Conservation (phyloP, 2,113 vertebrate genomes). For the Odocoileus hemionus region DNA sequence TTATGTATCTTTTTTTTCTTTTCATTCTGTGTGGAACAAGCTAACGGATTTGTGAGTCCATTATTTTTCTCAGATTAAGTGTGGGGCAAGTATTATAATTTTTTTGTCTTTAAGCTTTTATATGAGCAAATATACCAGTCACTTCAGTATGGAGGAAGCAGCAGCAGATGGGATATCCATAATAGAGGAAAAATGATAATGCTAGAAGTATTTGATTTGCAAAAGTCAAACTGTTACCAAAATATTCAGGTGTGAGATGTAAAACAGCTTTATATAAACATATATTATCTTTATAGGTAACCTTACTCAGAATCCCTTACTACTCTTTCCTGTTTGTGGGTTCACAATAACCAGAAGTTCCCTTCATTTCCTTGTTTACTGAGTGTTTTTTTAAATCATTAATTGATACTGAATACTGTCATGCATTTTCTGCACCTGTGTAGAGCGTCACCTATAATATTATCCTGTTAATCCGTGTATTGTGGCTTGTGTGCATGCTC, state of each 20-base stretch:
- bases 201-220: constrained; percentile 35
- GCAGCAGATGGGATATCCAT: constrained; percentile 46
- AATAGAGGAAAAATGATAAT: constrained; percentile 22
- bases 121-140: constrained; percentile 9
- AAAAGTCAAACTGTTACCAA: background rate
- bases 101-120: constrained; percentile 40
- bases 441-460: background rate
- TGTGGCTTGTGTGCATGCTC: background rate
- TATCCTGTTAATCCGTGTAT: background rate
- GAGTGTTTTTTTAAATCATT: background rate
- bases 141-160: background rate
- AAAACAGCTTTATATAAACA: background rate
- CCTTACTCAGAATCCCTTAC: background rate
- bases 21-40: constrained; percentile 49
- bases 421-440: background rate
- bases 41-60: background rate
- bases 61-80: constrained; percentile 46
- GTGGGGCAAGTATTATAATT: constrained; percentile 47
- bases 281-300: constrained; percentile 10
- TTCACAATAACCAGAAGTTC: background rate
- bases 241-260: background rate
- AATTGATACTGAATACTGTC: background rate
- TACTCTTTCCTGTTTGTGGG: background rate
- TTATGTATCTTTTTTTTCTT: constrained; percentile 18
- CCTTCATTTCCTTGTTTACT: background rate